phyloP scores from a whole-genome alignment of 2,888 invertebrate genomes.

The Ommatoiulus sabulosus region DNA sequence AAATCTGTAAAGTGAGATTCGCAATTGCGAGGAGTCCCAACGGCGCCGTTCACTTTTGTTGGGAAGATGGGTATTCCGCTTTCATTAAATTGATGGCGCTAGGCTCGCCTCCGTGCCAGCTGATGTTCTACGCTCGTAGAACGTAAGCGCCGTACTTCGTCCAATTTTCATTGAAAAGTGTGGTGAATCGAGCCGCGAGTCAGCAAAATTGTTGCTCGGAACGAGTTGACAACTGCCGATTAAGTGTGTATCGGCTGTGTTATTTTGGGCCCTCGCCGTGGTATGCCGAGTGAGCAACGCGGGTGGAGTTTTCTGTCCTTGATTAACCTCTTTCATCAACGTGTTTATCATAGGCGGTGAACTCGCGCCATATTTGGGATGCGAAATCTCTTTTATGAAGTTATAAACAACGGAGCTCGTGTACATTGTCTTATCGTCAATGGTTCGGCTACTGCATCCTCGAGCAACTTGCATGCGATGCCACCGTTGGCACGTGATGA shows the following conservation, averaged over 20 bases:
- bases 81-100: background rate
- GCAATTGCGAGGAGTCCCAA: background rate
- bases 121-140: background rate
- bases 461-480: background rate
- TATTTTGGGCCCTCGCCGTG: constrained; percentile 20
- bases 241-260: constrained; percentile 35
- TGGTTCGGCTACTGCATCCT: background rate
- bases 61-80: background rate
- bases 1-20: background rate
- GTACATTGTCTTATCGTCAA: background rate
- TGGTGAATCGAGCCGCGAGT: background rate
- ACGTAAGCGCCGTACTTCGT: background rate
- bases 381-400: background rate
- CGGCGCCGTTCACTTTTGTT: background rate
- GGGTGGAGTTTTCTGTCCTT: constrained; percentile 47
- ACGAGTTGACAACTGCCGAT: constrained; percentile 36
- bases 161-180: background rate
- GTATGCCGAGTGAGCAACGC: constrained; percentile 33
- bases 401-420: background rate
- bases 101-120: background rate
- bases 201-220: background rate
- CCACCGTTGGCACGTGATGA: background rate
- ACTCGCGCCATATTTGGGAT: background rate
- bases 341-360: constrained; percentile 21
- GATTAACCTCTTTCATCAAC: constrained; percentile 48